Conservation (phyloP, 2,888 invertebrate species). For the Eupeodes luniger region DNA sequence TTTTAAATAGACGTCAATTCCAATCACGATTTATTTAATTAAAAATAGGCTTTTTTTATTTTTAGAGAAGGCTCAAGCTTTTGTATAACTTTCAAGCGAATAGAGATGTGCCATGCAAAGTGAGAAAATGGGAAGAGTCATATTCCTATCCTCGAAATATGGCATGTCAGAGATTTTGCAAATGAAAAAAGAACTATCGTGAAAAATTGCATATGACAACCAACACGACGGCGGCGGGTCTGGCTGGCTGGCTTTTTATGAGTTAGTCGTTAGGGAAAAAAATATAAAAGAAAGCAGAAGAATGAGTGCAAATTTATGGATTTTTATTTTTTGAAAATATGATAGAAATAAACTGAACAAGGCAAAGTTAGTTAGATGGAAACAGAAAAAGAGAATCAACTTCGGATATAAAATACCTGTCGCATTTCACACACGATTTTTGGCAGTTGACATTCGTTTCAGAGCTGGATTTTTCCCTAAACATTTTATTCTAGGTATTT, state of each 20-base stretch:
- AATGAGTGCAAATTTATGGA: conserved; percentile 38
- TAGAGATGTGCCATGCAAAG: conserved; percentile 26
- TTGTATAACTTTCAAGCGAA: conserved; percentile 5
- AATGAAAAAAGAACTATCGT: not conserved
- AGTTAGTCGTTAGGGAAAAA: not conserved
- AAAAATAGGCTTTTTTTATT: conserved; percentile 14
- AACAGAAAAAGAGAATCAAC: conserved; percentile 14
- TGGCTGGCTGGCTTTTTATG: not conserved
- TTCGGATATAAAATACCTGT: conserved; percentile 68
- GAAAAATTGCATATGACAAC: conserved; percentile 41
- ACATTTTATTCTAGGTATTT: conserved; percentile 63
- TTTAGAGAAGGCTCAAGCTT: not conserved
- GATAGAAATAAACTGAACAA: conserved; percentile 24
- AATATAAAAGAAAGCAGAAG: conserved; percentile 31
- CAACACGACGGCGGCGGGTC: too few species aligned
- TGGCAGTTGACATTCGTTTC: conserved; percentile 77
- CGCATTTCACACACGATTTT: conserved; percentile 75
- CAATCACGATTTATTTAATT: conserved; percentile 64
- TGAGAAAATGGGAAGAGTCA: not conserved
- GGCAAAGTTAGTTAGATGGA: not conserved
- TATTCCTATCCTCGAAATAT: not conserved
- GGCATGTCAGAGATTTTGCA: conserved; percentile 34
- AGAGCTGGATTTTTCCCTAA: conserved; percentile 78
- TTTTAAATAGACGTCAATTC: conserved; percentile 51
- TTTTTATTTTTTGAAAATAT: not conserved